phyloP scores from a whole-genome alignment of 1,140 invertebrate species.

The Sinella curviseta region DNA sequence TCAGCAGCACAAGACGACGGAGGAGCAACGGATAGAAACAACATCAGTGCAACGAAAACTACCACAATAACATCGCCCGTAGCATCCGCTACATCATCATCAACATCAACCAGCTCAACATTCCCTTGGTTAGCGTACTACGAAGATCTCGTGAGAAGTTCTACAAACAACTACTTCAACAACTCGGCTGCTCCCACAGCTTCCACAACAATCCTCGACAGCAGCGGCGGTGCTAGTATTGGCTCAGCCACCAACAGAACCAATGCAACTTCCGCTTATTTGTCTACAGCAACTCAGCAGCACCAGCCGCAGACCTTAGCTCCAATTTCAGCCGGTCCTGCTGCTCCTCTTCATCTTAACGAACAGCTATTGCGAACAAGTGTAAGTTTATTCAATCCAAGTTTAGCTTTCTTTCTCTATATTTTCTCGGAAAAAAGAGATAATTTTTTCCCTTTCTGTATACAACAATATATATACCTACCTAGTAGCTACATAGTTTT shows the following conservation, averaged over 20 bases:
- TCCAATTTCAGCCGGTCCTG: background rate
- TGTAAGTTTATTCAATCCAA: too few species aligned
- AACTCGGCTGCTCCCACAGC: background rate
- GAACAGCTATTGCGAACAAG: too few species aligned
- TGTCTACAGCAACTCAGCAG: background rate
- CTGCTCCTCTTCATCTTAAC: background rate
- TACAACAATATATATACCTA: too few species aligned
- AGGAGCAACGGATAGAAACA: too few species aligned
- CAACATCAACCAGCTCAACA: too few species aligned
- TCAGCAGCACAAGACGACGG: too few species aligned
- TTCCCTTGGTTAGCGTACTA: conserved; percentile 46
- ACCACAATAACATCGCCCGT: too few species aligned
- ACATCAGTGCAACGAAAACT: too few species aligned
- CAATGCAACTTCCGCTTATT: background rate
- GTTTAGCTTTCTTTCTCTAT: too few species aligned
- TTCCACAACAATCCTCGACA: background rate
- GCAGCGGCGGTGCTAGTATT: background rate
- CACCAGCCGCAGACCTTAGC: background rate
- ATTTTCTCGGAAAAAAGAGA: too few species aligned
- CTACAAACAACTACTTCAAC: conserved; percentile 24
- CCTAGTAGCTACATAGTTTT: too few species aligned
- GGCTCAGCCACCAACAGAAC: background rate
- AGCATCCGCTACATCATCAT: background rate
- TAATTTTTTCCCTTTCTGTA: too few species aligned
- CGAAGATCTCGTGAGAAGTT: conserved; percentile 38